phyloP scores from a whole-genome alignment of 1,140 invertebrate genomes.

The Drosophila fuyamai region DNA sequence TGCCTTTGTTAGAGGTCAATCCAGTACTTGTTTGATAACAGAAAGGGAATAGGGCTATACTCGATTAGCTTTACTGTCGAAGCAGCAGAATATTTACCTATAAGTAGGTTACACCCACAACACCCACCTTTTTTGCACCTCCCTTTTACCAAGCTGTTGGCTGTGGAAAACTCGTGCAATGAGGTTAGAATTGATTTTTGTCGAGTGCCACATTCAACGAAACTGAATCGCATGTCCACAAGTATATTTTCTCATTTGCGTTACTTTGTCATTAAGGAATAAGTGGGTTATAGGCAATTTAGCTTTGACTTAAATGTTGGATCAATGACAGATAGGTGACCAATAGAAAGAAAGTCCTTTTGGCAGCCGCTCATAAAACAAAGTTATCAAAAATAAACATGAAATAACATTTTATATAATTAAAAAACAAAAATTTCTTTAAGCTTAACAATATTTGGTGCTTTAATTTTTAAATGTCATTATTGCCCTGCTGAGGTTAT shows the following conservation, averaged over 20 bases:
- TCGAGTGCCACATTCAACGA: not conserved
- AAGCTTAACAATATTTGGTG: too few relatives aligned
- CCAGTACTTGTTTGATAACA: conserved; percentile 2
- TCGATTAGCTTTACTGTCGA: conserved; percentile 33
- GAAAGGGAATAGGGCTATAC: not conserved
- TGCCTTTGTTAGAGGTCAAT: conserved; percentile 6
- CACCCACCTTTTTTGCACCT: conserved; percentile 5
- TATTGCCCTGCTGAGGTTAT: too few relatives aligned
- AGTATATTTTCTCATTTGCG: conserved; percentile 4
- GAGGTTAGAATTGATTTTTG: conserved; percentile 70
- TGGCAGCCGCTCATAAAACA: too few relatives aligned
- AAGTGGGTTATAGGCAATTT: conserved; percentile 52
- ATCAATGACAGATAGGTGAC: not conserved
- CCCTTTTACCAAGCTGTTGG: not conserved
- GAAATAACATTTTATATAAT: not conserved
- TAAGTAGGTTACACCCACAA: conserved; percentile 58
- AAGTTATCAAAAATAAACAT: too few relatives aligned
- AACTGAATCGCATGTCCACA: conserved; percentile 19
- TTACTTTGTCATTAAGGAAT: not conserved
- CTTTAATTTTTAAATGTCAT: too few relatives aligned
- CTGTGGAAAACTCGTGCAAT: conserved; percentile 19
- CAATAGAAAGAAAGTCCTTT: not conserved
- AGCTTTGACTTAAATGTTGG: not conserved
- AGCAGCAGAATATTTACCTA: conserved; percentile 41
- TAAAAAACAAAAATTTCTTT: too few relatives aligned